A percentile compares a stretch with the other conserved stretches of the same genome.
phyloP scores from a whole-genome alignment of 2,888 invertebrate species.

The Capitulum mitella region DNA sequence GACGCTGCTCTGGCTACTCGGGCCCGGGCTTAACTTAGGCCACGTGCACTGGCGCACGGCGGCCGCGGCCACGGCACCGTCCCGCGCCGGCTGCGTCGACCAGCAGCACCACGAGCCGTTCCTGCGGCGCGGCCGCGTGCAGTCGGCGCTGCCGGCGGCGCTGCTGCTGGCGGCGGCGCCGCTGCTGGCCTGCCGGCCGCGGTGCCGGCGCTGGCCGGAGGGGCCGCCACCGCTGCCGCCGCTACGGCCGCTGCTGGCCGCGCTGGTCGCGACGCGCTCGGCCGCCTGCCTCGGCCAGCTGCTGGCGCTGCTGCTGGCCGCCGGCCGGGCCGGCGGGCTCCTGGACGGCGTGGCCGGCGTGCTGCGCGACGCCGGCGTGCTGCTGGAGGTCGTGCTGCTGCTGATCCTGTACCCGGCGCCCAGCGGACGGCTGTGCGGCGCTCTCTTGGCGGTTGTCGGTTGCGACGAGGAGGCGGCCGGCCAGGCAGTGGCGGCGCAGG shows the following conservation, averaged over 20 bases:
- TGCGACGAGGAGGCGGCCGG: too few relatives aligned
- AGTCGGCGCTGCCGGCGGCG: not conserved
- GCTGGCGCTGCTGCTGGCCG: not conserved
- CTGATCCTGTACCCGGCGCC: not conserved
- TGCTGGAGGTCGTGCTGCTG: slow-evolving; percentile 1
- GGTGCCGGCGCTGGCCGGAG: not conserved
- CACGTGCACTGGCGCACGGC: slow-evolving; percentile 5
- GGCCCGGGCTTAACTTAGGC: not conserved
- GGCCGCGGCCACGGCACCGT: not conserved
- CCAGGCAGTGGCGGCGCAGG: too few relatives aligned
- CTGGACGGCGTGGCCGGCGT: not conserved
- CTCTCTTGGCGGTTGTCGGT: too few relatives aligned
- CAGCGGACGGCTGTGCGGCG: not conserved
- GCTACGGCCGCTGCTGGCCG: not conserved
- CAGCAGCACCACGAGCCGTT: not conserved
- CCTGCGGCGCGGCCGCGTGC: not conserved
- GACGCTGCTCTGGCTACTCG: not conserved
- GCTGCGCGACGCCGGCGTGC: not conserved
- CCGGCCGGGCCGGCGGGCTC: not conserved
- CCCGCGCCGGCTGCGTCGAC: not conserved
- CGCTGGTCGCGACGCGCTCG: not conserved
- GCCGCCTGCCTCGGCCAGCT: not conserved
- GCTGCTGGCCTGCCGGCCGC: not conserved
- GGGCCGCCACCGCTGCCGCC: not conserved
- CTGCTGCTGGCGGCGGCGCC: not conserved